phyloP scores from a whole-genome alignment of 37 sponge, comb jelly and placozoan genomes.

The Haliclona indistincta region DNA sequence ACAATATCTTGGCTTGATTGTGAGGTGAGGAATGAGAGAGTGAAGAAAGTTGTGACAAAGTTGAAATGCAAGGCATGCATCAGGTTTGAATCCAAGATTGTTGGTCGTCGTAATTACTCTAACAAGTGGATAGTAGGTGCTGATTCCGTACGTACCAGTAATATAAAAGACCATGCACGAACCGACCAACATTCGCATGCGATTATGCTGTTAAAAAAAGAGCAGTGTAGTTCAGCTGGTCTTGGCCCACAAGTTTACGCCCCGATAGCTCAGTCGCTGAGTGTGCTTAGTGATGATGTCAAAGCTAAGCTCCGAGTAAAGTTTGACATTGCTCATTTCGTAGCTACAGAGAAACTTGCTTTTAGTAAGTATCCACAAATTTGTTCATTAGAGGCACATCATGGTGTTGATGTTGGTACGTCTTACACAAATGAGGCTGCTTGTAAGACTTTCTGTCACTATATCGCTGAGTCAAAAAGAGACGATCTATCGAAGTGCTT shows the following conservation, averaged over 20 bases:
- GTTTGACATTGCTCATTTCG: constrained; percentile 40
- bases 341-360: constrained; percentile 26
- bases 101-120: constrained; percentile 35
- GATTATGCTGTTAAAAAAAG: constrained; percentile 43
- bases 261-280: constrained; percentile 50
- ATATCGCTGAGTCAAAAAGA: constrained; percentile 35
- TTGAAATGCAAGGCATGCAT: constrained; percentile 46
- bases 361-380: constrained; percentile 23
- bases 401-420: constrained; percentile 41
- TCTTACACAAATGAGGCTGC: constrained; percentile 28
- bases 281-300: constrained; percentile 30
- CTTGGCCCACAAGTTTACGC: constrained; percentile 18
- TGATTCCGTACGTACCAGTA: constrained; percentile 64
- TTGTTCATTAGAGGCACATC: constrained; percentile 25
- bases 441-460: constrained; percentile 34
- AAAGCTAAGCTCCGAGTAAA: not conserved
- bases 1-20: constrained; percentile 63
- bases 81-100: constrained; percentile 34
- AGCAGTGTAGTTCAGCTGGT: constrained; percentile 27
- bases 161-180: constrained; percentile 58
- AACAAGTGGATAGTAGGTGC: constrained; percentile 60
- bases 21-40: constrained; percentile 1
- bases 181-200: constrained; percentile 58
- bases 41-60: constrained; percentile 35
- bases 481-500: constrained; percentile 10